phyloP scores from a whole-genome alignment of 2,888 invertebrate genomes.

The Kryphioiulus occultus region DNA sequence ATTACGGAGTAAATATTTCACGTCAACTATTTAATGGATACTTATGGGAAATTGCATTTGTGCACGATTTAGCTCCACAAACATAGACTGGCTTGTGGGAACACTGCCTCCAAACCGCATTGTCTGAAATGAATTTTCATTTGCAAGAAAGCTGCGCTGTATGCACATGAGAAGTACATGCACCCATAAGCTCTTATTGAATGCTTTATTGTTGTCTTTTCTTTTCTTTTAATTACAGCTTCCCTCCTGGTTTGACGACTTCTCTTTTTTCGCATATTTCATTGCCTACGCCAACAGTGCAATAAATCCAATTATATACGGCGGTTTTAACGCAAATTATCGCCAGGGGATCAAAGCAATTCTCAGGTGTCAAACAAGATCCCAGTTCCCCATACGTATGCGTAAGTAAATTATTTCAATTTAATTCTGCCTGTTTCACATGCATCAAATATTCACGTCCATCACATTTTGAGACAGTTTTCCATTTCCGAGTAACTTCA shows the following conservation, averaged over 20 bases:
- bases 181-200: background rate
- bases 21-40: too few relatives aligned
- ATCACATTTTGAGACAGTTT: background rate
- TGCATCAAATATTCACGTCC: background rate
- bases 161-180: too few relatives aligned
- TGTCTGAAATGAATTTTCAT: too few relatives aligned
- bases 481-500: background rate
- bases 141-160: too few relatives aligned
- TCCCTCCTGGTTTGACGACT: conserved; percentile 60
- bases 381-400: conserved; percentile 51
- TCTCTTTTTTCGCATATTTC: conserved; percentile 61
- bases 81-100: too few relatives aligned
- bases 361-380: conserved; percentile 54
- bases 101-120: too few relatives aligned
- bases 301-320: conserved; percentile 63
- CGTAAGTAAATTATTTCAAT: conserved; percentile 45
- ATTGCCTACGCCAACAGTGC: conserved; percentile 63
- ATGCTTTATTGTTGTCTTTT: background rate
- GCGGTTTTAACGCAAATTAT: conserved; percentile 64
- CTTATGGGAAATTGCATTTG: too few relatives aligned
- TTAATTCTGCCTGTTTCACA: background rate
- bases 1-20: too few relatives aligned
- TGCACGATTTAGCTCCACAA: too few relatives aligned
- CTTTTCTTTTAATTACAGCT: conserved; percentile 57
- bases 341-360: conserved; percentile 60